Conservation (phyloP, 2,113 vertebrate species). For the Podilymbus podiceps region DNA sequence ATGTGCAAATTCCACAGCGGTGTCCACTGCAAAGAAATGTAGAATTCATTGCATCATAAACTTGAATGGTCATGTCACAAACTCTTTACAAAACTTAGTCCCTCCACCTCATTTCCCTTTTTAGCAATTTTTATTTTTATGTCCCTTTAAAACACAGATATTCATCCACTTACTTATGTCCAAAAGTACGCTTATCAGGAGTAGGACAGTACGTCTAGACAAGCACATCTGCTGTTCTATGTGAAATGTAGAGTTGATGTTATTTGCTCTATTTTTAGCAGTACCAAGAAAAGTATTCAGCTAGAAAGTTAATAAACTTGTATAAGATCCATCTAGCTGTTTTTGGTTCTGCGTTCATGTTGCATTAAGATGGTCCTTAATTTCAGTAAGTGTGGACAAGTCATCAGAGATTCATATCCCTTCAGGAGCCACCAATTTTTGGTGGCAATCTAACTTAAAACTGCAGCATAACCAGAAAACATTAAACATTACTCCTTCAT, state of each 20-base stretch:
- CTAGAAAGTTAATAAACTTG: background rate
- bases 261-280: background rate
- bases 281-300: background rate
- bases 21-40: constrained; percentile 76
- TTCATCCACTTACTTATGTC: background rate
- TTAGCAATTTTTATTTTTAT: background rate
- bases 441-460: background rate
- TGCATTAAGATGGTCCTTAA: background rate
- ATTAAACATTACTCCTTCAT: background rate
- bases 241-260: background rate
- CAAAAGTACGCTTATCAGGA: background rate
- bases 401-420: background rate
- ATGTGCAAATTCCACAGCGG: constrained; percentile 82
- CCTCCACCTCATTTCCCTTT: background rate
- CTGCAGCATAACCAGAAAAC: background rate
- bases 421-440: background rate
- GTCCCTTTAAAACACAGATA: background rate
- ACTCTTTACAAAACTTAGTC: background rate
- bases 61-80: background rate
- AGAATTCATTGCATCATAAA: background rate
- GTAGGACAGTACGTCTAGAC: fast-evolving
- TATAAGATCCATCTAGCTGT: background rate
- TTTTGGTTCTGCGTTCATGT: background rate
- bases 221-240: background rate
- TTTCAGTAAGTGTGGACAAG: background rate